Conservation (phyloP, 2,888 invertebrate genomes). For the Diogma glabrata region DNA sequence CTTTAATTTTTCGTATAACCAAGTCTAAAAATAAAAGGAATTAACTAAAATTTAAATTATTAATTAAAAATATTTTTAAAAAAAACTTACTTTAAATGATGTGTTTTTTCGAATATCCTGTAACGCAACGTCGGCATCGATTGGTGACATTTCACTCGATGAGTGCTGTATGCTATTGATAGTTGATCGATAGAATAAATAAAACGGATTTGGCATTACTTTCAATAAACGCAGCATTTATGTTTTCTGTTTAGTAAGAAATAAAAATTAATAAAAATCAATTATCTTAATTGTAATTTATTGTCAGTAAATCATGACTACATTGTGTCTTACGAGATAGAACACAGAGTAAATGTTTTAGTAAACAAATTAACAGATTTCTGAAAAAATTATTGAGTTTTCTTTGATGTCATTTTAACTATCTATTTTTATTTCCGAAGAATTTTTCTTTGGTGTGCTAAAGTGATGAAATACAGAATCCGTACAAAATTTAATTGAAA, state of each 20-base stretch:
- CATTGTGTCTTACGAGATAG: too few species aligned
- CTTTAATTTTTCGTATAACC: constrained; percentile 7
- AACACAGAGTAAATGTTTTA: too few species aligned
- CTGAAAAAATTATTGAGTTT: too few species aligned
- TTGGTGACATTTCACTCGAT: background rate
- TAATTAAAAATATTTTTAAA: background rate
- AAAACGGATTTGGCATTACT: constrained; percentile 8
- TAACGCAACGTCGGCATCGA: background rate
- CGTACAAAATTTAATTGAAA: too few species aligned
- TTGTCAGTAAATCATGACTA: too few species aligned
- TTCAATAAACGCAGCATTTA: constrained; percentile 8
- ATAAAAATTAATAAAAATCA: background rate
- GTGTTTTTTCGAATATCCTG: constrained; percentile 2
- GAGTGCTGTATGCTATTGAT: background rate
- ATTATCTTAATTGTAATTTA: too few species aligned
- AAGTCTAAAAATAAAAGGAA: constrained; percentile 5
- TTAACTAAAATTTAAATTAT: background rate
- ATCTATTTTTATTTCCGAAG: too few species aligned
- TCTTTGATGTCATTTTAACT: too few species aligned
- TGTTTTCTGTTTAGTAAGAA: background rate
- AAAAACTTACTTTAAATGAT: background rate
- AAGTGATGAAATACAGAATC: too few species aligned
- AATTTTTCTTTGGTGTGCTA: too few species aligned
- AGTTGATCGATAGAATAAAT: constrained; percentile 1
- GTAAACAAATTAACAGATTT: too few species aligned